These are phyloP conservation scores for Trogon melanurus DNA, from an alignment of 2,113 vertebrate genomes.

Conservation along the genomic window DNA sequence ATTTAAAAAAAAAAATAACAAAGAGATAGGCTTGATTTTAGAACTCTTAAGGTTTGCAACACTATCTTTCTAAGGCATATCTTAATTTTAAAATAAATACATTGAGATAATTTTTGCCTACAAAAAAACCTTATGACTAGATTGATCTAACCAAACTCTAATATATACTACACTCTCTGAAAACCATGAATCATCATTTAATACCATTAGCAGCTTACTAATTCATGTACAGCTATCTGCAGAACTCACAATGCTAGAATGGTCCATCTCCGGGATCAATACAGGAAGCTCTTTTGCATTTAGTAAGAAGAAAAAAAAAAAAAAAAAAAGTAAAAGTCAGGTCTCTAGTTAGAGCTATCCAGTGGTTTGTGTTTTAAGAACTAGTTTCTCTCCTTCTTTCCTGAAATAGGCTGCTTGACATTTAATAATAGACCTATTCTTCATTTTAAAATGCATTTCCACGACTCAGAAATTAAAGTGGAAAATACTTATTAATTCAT, in stretches of 20 bases:
- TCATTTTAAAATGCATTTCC: constrained; percentile 18
- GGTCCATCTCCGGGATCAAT: not conserved
- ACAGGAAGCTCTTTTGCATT: constrained; percentile 4
- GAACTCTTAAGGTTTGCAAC: not conserved
- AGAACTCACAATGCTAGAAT: constrained; percentile 13
- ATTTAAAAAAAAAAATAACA: not conserved
- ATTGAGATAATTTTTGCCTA: not conserved
- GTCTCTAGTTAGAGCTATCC: not conserved
- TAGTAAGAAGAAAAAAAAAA: not conserved
- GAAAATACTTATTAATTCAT: not conserved
- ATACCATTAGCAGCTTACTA: constrained; percentile 44
- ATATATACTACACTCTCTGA: not conserved
- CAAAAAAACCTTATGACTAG: not conserved
- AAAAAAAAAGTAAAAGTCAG: not conserved
- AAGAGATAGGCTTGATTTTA: not conserved
- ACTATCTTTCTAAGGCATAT: not conserved
- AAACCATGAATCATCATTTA: constrained; percentile 27
- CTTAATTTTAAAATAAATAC: not conserved
- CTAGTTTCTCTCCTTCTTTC: not conserved
- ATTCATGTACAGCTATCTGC: constrained; percentile 46
- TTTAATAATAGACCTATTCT: constrained; percentile 41
- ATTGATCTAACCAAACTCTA: not conserved
- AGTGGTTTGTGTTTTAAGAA: constrained; percentile 8
- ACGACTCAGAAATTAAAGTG: not conserved
- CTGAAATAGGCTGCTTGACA: constrained; percentile 19